Base-by-base conservation (phyloP, 2,797 vertebrate species). In the Liasis olivaceus region DNA sequence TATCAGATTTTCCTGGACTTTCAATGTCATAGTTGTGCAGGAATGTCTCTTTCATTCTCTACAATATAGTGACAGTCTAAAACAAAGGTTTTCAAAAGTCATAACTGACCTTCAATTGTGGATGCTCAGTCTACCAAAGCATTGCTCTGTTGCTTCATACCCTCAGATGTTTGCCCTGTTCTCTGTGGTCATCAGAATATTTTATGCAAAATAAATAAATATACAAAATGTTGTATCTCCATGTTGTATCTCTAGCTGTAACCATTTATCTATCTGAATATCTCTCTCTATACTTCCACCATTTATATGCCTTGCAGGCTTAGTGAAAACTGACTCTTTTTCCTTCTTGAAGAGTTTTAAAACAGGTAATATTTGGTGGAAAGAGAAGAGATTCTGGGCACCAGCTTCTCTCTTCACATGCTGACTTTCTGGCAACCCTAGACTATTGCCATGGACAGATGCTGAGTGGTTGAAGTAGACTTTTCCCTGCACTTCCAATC, bases 1-100 rank as follows among this genome's bases (percentile, higher is more conserved):
- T 60, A 92, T 91, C 90, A 91, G 90, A 69, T 94, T 95, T 96
- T 42, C 31, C 86, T 88, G n/a, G 63, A 56, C 51, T 92, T 91
- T 54, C 91, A 91, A 94, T 87, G 59, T 64, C 89, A 54, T 22
- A 5, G 84, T 6, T 64, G n/a, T 24, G 22, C 2, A 63, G 15
- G 12, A 14, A 42, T 92, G 91, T 81, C 47, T 62, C 60, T 1
- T 66, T 90, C 31, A 9, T 84, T 64, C n/a, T 86, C 63, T 0
- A 89, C 77, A 28, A 28, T 24, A 90, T 5, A 64, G 22, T 89
- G 51, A 81, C 91, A 0, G 85, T 11, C 1, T 14, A 89, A 58
- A 20, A 93, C 2, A 89, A 24, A 6, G n/a, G 66, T 24, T 85
- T 91, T 85, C 88, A 54, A 91, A 31, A 17, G 64, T 86, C 31